Evolutionary conservation across 2,888 invertebrate genomes (phyloP).

Genomic region (Hemithea aestivaria): DNA sequence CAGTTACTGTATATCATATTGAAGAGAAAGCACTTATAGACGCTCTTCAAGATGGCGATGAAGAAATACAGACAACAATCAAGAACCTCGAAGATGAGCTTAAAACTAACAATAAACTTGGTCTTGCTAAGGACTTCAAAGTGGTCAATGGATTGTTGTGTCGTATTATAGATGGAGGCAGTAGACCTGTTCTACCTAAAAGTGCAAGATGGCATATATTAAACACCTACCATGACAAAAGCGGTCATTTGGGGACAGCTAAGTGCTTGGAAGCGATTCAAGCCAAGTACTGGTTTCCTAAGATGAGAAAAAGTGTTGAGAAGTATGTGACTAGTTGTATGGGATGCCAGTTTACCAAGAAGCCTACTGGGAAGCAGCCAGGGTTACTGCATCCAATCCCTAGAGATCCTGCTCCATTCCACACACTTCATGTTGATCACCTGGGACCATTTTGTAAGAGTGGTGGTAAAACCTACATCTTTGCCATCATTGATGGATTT

Average conservation of each 20-base stretch:
- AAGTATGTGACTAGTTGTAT: background rate
- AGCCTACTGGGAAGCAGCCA: constrained; percentile 11
- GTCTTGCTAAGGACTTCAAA: constrained; percentile 8
- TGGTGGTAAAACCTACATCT: constrained; percentile 12
- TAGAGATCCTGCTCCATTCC: constrained; percentile 17
- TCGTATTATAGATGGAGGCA: background rate
- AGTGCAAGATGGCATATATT: constrained; percentile 1
- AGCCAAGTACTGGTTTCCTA: constrained; percentile 1
- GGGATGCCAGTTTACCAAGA: constrained; percentile 17
- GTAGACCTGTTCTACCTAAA: constrained; percentile 2
- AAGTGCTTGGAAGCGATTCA: background rate
- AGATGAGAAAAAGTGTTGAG: background rate
- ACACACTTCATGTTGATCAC: no score
- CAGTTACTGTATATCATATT: constrained; percentile 5
- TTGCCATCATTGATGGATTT: constrained; percentile 14
- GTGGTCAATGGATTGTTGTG: constrained; percentile 6
- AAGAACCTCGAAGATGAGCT: constrained; percentile 2
- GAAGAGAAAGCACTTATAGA: constrained; percentile 10
- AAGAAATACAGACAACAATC: constrained; percentile 9
- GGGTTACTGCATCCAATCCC: constrained; percentile 17
- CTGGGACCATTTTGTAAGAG: constrained; percentile 19
- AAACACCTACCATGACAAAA: background rate
- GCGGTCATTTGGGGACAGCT: background rate
- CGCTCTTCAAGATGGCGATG: constrained; percentile 7
- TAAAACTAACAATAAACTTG: constrained; percentile 3